These are phyloP conservation scores for Eciton burchellii DNA, from an alignment of 1,140 invertebrate genomes.

Conservation along the genomic window DNA sequence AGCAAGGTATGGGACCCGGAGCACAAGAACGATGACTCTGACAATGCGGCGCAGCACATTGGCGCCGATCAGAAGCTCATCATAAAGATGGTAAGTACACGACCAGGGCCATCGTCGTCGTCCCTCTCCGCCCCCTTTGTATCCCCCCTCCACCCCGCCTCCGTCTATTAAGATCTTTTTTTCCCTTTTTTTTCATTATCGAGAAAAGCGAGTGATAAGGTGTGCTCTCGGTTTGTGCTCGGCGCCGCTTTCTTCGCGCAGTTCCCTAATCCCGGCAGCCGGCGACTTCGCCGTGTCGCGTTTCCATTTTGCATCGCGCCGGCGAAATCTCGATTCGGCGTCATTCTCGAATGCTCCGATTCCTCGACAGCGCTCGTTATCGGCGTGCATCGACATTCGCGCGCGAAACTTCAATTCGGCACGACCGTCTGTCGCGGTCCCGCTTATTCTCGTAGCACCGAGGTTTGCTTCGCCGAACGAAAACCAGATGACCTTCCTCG, in stretches of 20 bases:
- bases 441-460: too few species aligned
- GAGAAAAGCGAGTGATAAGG: background rate
- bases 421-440: too few species aligned
- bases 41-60: slow-evolving; percentile 81
- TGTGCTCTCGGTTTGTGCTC: background rate
- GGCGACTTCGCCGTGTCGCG: too few species aligned
- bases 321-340: background rate
- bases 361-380: too few species aligned
- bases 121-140: background rate
- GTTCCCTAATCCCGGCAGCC: too few species aligned
- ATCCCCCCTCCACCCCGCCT: too few species aligned
- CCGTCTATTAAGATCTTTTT: too few species aligned
- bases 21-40: slow-evolving; percentile 82
- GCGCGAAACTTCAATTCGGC: slow-evolving; percentile 66
- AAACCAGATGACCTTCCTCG: too few species aligned
- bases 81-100: slow-evolving; percentile 83
- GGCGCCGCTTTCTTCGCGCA: background rate
- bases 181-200: background rate
- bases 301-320: too few species aligned
- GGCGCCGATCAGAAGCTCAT: slow-evolving; percentile 84
- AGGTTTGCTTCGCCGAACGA: too few species aligned
- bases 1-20: slow-evolving; percentile 84
- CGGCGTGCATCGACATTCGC: slow-evolving; percentile 51
- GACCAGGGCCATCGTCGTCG: background rate
- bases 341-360: slow-evolving; percentile 30